Evolutionary conservation across 2,888 invertebrate genomes (phyloP), one percentile per base, ranked within the genome.

Genomic region (Drosophila demipolita): DNA sequence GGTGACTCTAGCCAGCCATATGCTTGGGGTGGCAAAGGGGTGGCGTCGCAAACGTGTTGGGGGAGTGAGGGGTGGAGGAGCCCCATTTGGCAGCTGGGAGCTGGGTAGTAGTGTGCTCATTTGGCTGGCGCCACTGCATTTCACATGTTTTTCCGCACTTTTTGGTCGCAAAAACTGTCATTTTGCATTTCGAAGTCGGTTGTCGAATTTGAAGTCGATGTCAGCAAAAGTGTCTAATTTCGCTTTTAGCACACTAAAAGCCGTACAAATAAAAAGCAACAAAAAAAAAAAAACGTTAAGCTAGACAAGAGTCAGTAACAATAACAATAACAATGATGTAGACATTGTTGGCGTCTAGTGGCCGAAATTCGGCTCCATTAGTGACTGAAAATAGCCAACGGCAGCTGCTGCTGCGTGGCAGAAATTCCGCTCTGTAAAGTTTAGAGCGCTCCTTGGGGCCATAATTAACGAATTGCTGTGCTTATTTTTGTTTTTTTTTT

Each of bases 201-300:
- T 62, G 50, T 48, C 26, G 45, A 36, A 36, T n/a, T 42, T 40
- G 35, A 73, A 63, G 63, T 69, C 70, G 79, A 55, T 65, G 52
- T 65, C 84, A 82, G 84, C 84, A 86, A 87, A 83, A 82, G 90
- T 90, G 84, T 87, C 90, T 80, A 90, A 83, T 87, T 90, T 87
- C 87, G 87, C 69, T 78, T 83, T 78, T 66, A 73, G 75, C 74
- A 73, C 79, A 79, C 64, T 59, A 64, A 72, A 73, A 58, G 63
- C 40, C 57, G 65, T 49, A 59, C 15, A 57, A 38, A 17, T 33
- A 58, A 45, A 49, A 23, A 26, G 20, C n/a, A 17, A 35, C 20
- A 48, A 38, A 20, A 36, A 32, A 48, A 48, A 38, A 20, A 36
- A 32, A 48, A 50, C 33, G 20, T 32, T 60, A 61, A 61, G 35